A percentile compares a stretch with the other conserved stretches of the same genome.
phyloP scores from a whole-genome alignment of 2,888 invertebrate species.

The Ectemnius cavifrons region DNA sequence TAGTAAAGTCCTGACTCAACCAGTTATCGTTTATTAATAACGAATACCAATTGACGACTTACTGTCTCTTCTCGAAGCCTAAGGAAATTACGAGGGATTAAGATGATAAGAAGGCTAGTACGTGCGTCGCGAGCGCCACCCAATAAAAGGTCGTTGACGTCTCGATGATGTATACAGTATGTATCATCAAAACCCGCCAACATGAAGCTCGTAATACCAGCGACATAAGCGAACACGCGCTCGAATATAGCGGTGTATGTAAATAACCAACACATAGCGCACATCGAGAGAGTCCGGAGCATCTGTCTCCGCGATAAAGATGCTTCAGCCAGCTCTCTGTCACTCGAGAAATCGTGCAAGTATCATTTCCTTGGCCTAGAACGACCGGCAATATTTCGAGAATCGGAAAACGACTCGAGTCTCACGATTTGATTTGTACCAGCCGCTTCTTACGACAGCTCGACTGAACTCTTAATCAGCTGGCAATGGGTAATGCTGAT shows the following conservation, averaged over 20 bases:
- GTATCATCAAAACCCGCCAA: slow-evolving; percentile 45
- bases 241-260: not conserved
- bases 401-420: not conserved
- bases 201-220: slow-evolving; percentile 16
- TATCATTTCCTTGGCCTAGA: no score
- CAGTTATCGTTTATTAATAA: slow-evolving; percentile 29
- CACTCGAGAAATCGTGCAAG: no score
- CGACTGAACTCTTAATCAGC: no score
- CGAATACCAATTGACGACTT: slow-evolving; percentile 20
- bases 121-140: slow-evolving; percentile 28
- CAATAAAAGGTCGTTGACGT: slow-evolving; percentile 69
- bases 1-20: slow-evolving; percentile 6
- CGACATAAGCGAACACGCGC: slow-evolving; percentile 21
- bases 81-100: slow-evolving; percentile 67
- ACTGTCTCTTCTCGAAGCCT: slow-evolving; percentile 22
- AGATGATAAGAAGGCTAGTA: slow-evolving; percentile 62
- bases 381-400: not conserved
- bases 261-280: no score
- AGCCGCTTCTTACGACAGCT: no score
- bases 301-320: no score
- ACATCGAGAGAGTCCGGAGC: no score
- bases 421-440: no score
- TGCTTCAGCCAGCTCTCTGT: no score
- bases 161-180: slow-evolving; percentile 47
- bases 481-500: no score